A percentile compares a stretch with the other conserved stretches of the same genome.
Conservation (phyloP, 2,888 invertebrate genomes). For the Mellilla xanthometata region DNA sequence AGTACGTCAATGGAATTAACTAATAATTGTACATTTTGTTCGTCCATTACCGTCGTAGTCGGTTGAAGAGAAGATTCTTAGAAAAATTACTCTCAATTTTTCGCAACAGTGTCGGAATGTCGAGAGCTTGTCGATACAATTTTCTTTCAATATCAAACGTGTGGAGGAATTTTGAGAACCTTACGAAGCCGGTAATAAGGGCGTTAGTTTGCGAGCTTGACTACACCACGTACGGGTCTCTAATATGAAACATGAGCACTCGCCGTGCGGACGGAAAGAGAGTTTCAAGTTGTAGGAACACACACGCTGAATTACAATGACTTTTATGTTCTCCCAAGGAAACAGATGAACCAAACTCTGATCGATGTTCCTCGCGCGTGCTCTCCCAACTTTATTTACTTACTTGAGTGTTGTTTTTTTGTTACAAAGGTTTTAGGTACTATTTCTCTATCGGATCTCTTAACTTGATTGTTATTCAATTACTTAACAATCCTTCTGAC, state of each 20-base stretch:
- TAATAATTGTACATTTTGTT: slow-evolving; percentile 4
- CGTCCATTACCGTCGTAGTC: slow-evolving; percentile 9
- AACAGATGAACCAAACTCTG: slow-evolving; percentile 27
- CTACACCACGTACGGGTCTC: slow-evolving; percentile 42
- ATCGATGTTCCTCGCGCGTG: slow-evolving; percentile 24
- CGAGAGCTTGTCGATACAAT: slow-evolving; percentile 10
- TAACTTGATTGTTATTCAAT: slow-evolving; percentile 17
- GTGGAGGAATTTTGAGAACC: slow-evolving; percentile 17
- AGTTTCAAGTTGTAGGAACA: slow-evolving; percentile 44
- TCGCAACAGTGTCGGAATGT: slow-evolving; percentile 10
- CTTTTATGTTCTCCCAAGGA: slow-evolving; percentile 32
- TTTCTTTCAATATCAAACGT: slow-evolving; percentile 7
- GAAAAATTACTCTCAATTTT: slow-evolving; percentile 12
- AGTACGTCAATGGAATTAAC: slow-evolving; percentile 4
- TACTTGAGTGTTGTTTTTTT: slow-evolving; percentile 10
- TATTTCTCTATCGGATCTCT: background rate
- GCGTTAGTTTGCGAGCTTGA: slow-evolving; percentile 33
- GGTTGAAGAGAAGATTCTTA: slow-evolving; percentile 19
- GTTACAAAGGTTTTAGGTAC: background rate
- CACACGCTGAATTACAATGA: slow-evolving; percentile 56
- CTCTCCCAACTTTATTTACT: slow-evolving; percentile 8
- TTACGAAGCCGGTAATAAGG: slow-evolving; percentile 26
- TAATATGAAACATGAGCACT: slow-evolving; percentile 43
- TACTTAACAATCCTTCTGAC: slow-evolving; percentile 5
- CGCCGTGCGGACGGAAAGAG: slow-evolving; percentile 47